Evolutionary conservation across 2,113 vertebrate genomes (phyloP).

Genomic region (Crotophaga sulcirostris): DNA sequence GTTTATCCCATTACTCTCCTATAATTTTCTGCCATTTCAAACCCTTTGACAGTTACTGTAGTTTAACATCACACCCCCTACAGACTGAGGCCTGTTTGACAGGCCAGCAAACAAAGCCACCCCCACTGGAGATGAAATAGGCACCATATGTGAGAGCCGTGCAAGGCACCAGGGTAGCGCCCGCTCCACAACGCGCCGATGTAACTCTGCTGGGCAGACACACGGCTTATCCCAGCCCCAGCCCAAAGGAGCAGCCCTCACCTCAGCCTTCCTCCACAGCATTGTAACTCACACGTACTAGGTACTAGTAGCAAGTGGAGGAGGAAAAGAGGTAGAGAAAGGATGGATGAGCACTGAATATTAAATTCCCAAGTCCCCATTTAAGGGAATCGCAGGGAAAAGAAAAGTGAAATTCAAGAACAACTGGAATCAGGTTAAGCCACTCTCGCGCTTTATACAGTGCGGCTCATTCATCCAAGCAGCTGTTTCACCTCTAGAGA

Average conservation of each 20-base stretch:
- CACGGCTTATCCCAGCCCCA: not conserved
- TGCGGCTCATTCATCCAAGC: constrained; percentile 54
- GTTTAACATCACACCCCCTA: constrained; percentile 63
- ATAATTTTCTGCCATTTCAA: constrained; percentile 61
- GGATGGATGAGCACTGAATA: constrained; percentile 34
- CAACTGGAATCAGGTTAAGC: constrained; percentile 58
- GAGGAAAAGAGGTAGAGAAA: constrained; percentile 15
- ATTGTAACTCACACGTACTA: not conserved
- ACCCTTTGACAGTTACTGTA: constrained; percentile 61
- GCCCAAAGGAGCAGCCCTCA: accelerated
- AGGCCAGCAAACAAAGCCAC: constrained; percentile 43
- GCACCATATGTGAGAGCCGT: constrained; percentile 8
- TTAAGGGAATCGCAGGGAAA: not conserved
- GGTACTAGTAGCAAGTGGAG: not conserved
- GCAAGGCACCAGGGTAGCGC: not conserved
- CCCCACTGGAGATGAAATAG: constrained; percentile 12
- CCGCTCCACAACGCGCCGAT: not conserved
- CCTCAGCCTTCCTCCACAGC: not conserved
- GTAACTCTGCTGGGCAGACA: not conserved
- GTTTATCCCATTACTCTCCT: constrained; percentile 68
- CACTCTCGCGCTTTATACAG: constrained; percentile 13
- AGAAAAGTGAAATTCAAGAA: constrained; percentile 30
- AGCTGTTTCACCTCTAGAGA: constrained; percentile 68
- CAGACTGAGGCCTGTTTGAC: constrained; percentile 52
- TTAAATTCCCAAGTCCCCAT: constrained; percentile 15